Percentiles rank a stretch among this genome's conserved stretches.
Evolutionary conservation across 2,113 vertebrate species (phyloP).

Genomic region (Phoenicopterus ruber): DNA sequence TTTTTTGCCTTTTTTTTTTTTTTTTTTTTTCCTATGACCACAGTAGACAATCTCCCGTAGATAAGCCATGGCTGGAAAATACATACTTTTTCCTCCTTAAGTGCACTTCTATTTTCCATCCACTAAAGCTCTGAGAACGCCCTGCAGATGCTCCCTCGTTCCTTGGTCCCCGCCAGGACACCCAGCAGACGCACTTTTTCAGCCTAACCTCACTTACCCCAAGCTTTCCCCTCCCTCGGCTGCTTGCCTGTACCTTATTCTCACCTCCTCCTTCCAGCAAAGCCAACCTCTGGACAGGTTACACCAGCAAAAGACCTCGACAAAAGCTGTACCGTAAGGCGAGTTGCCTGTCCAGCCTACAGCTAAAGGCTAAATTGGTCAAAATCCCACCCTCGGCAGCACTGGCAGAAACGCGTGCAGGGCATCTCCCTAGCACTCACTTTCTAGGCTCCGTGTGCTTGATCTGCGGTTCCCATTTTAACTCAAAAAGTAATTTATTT

Average conservation of each 20-base stretch:
- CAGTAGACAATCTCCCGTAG: slow-evolving; percentile 1
- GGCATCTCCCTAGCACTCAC: background rate
- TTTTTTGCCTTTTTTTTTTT: background rate
- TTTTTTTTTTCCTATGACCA: background rate
- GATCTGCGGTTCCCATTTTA: background rate
- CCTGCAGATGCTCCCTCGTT: background rate
- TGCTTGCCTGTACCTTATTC: background rate
- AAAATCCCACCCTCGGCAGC: background rate
- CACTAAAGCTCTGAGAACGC: background rate
- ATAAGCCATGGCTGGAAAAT: background rate
- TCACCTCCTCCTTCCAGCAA: background rate
- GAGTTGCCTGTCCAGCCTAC: background rate
- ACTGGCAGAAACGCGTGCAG: background rate
- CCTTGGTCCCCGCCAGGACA: background rate
- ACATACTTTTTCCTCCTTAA: background rate
- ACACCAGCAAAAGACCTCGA: background rate
- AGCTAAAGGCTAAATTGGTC: background rate
- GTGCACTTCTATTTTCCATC: background rate
- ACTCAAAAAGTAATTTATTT: background rate
- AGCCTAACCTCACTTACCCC: background rate
- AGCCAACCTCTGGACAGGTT: background rate
- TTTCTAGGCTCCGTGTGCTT: background rate
- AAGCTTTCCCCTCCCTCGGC: background rate
- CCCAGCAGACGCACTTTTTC: background rate
- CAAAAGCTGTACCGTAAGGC: background rate